Evolutionary conservation across 2,113 vertebrate species (phyloP).

Genomic region (Vicugna pacos): DNA sequence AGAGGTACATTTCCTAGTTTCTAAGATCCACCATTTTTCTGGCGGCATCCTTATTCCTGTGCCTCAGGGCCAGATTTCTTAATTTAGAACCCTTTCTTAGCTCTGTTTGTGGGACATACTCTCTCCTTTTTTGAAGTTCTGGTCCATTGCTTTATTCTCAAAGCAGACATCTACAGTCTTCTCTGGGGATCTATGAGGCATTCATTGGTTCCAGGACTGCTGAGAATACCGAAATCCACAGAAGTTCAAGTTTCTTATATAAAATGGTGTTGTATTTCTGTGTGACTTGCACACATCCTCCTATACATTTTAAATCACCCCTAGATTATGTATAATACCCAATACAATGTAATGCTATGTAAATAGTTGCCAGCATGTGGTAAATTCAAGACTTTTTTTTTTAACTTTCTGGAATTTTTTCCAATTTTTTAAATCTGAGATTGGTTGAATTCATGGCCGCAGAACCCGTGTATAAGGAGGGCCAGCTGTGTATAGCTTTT

Average conservation of each 20-base stretch:
- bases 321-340: background rate
- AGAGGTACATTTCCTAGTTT: background rate
- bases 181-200: background rate
- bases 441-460: background rate
- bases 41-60: background rate
- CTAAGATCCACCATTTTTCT: background rate
- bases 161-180: background rate
- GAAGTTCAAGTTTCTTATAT: background rate
- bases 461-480: background rate
- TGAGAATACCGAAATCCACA: background rate
- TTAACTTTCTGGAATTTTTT: background rate
- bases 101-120: background rate
- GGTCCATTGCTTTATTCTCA: background rate
- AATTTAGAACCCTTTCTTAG: background rate
- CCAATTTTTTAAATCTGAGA: background rate
- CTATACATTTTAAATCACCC: background rate
- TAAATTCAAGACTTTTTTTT: background rate
- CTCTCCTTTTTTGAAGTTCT: background rate
- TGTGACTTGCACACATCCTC: background rate
- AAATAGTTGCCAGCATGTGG: background rate
- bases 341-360: background rate
- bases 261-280: background rate
- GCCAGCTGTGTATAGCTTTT: background rate
- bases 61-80: background rate
- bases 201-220: background rate